phyloP scores from a whole-genome alignment of 2,113 vertebrate genomes.

The Holacanthus passer region DNA sequence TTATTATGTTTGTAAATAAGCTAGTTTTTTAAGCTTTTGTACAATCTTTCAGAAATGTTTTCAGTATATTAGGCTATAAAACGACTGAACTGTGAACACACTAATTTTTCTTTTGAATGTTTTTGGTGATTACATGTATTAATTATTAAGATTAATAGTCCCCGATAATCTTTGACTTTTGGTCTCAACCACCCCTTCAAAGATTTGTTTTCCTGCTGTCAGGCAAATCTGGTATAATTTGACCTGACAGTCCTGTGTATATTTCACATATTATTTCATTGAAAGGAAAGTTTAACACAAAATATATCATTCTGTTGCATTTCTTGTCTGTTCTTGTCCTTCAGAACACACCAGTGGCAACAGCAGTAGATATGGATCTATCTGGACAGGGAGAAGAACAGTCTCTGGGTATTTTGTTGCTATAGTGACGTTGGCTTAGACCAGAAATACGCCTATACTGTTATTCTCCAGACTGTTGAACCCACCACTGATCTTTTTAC shows the following conservation, averaged over 20 bases:
- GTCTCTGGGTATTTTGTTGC: constrained; percentile 69
- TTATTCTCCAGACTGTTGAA: not conserved
- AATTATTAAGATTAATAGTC: not conserved
- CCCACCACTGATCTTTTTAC: constrained; percentile 24
- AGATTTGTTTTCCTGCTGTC: not conserved
- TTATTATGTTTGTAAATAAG: not conserved
- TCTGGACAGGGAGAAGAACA: constrained; percentile 51
- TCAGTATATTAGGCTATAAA: not conserved
- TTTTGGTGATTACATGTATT: not conserved
- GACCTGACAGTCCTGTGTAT: not conserved
- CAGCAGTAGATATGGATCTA: constrained; percentile 57
- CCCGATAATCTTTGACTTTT: not conserved
- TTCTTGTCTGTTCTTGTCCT: constrained; percentile 13
- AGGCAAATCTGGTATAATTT: not conserved
- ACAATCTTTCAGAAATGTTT: not conserved
- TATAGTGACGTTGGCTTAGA: not conserved
- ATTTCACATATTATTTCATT: not conserved
- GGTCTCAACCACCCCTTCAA: not conserved
- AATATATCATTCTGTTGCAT: not conserved
- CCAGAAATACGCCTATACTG: not conserved
- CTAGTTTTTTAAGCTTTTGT: not conserved
- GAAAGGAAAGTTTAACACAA: not conserved
- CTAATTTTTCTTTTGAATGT: not conserved
- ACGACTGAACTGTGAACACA: not conserved
- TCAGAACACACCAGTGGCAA: constrained; percentile 73